These are phyloP conservation scores for Epinotia nisella DNA, from an alignment of 2,888 invertebrate genomes.

Conservation along the genomic window DNA sequence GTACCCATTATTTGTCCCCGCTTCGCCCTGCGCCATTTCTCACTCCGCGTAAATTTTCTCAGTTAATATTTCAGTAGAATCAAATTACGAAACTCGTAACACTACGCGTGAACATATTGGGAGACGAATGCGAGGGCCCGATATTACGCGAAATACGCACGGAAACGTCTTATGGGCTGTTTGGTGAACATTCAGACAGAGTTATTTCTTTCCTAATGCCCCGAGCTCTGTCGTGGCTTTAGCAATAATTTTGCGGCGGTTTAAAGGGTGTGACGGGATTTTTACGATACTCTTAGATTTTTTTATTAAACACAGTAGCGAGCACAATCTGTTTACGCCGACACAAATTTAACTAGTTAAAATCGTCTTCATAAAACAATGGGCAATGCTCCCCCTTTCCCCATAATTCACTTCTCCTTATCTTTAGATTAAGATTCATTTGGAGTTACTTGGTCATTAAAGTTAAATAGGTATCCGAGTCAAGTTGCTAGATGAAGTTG, in stretches of 20 bases:
- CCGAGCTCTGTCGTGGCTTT: constrained; percentile 56
- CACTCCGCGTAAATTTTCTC: constrained; percentile 67
- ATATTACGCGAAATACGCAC: constrained; percentile 66
- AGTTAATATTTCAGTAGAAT: constrained; percentile 79
- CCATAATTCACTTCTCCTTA: constrained; percentile 49
- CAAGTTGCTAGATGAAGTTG: constrained; percentile 51
- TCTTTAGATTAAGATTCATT: constrained; percentile 49
- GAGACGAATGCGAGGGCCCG: constrained; percentile 66
- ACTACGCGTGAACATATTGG: constrained; percentile 67
- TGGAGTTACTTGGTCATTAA: constrained; percentile 49
- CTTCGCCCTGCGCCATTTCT: constrained; percentile 58
- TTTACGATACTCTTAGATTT: constrained; percentile 41
- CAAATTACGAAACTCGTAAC: constrained; percentile 77
- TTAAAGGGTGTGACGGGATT: constrained; percentile 55
- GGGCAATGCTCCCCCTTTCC: constrained; percentile 26
- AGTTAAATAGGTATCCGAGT: constrained; percentile 48
- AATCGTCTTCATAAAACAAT: constrained; percentile 38
- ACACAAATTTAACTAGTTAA: constrained; percentile 34
- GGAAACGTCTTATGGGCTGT: constrained; percentile 68
- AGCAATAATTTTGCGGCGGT: constrained; percentile 60
- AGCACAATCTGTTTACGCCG: constrained; percentile 36
- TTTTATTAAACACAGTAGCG: constrained; percentile 33
- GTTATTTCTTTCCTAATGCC: constrained; percentile 73
- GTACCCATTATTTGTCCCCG: constrained; percentile 33
- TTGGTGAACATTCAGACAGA: constrained; percentile 67